A percentile compares a stretch with the other conserved stretches of the same genome.
Evolutionary conservation across 1,140 invertebrate genomes (phyloP).

Genomic region (Eriocheir sinensis): DNA sequence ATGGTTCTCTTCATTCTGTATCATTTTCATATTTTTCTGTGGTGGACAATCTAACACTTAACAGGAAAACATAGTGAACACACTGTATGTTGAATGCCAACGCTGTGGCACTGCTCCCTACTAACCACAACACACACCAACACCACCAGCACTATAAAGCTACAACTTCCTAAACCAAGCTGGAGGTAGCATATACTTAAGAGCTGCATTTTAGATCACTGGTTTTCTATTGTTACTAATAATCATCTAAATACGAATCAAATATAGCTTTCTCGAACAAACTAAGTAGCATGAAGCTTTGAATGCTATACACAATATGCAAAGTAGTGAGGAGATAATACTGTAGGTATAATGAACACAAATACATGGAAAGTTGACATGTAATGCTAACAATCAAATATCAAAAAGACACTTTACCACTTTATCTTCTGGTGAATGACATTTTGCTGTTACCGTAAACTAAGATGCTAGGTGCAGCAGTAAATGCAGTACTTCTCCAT

Average conservation of each 20-base stretch:
- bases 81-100: no score
- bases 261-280: no score
- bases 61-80: neutral
- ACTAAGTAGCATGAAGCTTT: no score
- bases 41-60: neutral
- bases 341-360: no score
- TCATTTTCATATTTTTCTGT: neutral
- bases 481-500: neutral
- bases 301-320: neutral
- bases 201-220: neutral
- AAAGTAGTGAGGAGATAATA: neutral
- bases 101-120: no score
- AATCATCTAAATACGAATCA: no score
- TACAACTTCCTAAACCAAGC: neutral
- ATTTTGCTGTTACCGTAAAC: neutral
- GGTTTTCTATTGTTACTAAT: no score
- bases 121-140: neutral
- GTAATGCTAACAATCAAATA: neutral
- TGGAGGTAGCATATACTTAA: neutral
- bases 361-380: no score
- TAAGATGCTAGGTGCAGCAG: neutral
- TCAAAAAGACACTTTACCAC: no score
- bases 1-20: neutral
- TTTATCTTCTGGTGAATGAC: neutral
- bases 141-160: neutral